Evolutionary conservation across 2,113 vertebrate species (phyloP).

Genomic region (Marmota monax): DNA sequence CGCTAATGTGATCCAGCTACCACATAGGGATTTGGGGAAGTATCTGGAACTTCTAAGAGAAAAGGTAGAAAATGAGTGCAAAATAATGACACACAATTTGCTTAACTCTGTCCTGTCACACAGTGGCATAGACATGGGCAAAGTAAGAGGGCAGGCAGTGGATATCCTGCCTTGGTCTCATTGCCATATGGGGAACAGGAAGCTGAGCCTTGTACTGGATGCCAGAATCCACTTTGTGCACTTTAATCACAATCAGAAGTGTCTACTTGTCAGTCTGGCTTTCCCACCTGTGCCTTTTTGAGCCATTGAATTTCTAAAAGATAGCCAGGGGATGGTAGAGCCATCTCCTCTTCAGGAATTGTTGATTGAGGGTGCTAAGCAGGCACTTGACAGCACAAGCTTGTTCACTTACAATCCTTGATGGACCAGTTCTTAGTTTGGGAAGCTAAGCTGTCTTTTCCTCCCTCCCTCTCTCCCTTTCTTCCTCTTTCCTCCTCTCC

Average conservation of each 20-base stretch:
- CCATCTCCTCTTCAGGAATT: not conserved
- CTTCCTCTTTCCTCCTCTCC: not conserved
- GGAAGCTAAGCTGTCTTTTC: constrained; percentile 27
- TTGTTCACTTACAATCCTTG: not conserved
- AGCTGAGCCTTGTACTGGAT: not conserved
- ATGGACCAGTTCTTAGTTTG: constrained; percentile 27
- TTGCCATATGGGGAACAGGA: not conserved
- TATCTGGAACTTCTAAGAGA: not conserved
- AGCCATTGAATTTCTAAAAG: not conserved
- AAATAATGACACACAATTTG: not conserved
- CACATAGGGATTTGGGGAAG: not conserved
- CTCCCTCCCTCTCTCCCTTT: not conserved
- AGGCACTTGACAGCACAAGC: not conserved
- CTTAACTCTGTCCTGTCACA: not conserved
- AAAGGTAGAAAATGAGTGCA: not conserved
- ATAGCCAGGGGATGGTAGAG: not conserved
- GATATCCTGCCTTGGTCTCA: not conserved
- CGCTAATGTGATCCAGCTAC: not conserved
- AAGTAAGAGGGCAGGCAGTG: not conserved
- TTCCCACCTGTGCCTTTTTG: not conserved
- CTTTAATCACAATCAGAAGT: not conserved
- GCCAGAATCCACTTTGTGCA: not conserved
- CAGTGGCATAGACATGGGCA: not conserved
- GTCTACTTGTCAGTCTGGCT: not conserved
- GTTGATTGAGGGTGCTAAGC: not conserved